Evolutionary conservation across 1,140 invertebrate genomes (phyloP).

Genomic region (Ylistrum balloti): DNA sequence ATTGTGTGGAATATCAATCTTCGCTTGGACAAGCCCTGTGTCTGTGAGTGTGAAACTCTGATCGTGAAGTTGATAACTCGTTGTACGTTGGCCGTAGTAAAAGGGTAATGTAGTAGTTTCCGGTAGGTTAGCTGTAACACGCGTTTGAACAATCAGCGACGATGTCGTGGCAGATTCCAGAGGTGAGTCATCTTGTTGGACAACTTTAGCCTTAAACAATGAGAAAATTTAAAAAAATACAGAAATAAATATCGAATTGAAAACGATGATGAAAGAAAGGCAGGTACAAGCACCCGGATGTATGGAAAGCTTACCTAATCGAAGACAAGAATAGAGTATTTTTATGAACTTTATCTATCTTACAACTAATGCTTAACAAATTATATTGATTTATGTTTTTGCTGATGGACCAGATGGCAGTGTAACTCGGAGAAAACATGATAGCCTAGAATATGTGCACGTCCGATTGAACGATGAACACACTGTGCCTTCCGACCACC

Average conservation of each 20-base stretch:
- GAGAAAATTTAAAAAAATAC: too few species aligned
- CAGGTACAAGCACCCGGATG: too few species aligned
- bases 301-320: too few species aligned
- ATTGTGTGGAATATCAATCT: slow-evolving; percentile 71
- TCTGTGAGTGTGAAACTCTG: slow-evolving; percentile 68
- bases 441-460: too few species aligned
- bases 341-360: too few species aligned
- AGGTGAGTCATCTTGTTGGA: slow-evolving; percentile 73
- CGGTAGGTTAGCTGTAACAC: slow-evolving; percentile 62
- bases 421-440: too few species aligned
- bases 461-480: too few species aligned
- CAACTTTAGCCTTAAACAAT: slow-evolving; percentile 70
- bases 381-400: too few species aligned
- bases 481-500: too few species aligned
- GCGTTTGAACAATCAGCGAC: slow-evolving; percentile 51
- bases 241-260: neutral
- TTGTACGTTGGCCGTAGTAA: slow-evolving; percentile 58
- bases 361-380: too few species aligned
- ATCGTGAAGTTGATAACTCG: slow-evolving; percentile 56
- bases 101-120: slow-evolving; percentile 57
- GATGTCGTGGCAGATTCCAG: slow-evolving; percentile 54
- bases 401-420: too few species aligned
- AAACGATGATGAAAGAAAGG: neutral
- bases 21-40: slow-evolving; percentile 71
- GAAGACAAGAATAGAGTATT: too few species aligned